Evolutionary conservation across 2,888 invertebrate species (phyloP), one percentile per base, ranked within the genome.

Genomic region (Rhagonycha lutea): DNA sequence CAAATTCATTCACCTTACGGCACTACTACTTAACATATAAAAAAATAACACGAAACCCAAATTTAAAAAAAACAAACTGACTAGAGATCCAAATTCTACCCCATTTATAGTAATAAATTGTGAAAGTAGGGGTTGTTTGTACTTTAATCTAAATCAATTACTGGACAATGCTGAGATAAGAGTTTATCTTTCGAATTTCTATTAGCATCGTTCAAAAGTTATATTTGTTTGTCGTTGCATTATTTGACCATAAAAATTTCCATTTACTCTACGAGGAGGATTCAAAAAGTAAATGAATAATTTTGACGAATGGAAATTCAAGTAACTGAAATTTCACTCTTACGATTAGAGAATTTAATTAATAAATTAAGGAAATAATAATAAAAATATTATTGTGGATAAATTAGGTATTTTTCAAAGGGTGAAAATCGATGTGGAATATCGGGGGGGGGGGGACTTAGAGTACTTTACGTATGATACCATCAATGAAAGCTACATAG

Each of bases 11-110:
- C 89, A 88, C 89, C 89, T 88, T 89, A 75, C 89, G 90, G 90
- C 89, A 88, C 89, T 87, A 90, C 90, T 90, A 90, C 90, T 90
- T 90, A 90, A 87, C 83, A 87, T 83, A 80, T 77, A 70, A 69
- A 74, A 78, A 76, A 76, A 61, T 60, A 70, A 61, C 11, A 75
- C 26, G 10, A 68, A 29, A 23, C 11, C 23, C n/a, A 23, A 69
- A 69, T 65, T 12, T 14, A 7, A 14, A 47, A 14, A 23, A 47
- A 14, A 23, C 61, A 61, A 26, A 71, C 71, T 71, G 32, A 47
- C 62, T 11, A 1, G 23, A 12, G 7, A 12, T 12, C n/a, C n/a
- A 24, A 11, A 26, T 11, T 24, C 24, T n/a, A 29, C 67, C 29
- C 14, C 47, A 69, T 69, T 69, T 69, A 60, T 47, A 69, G 12